These are phyloP conservation scores for Anthoptus insignis DNA, from an alignment of 2,888 invertebrate species.

Conservation along the genomic window DNA sequence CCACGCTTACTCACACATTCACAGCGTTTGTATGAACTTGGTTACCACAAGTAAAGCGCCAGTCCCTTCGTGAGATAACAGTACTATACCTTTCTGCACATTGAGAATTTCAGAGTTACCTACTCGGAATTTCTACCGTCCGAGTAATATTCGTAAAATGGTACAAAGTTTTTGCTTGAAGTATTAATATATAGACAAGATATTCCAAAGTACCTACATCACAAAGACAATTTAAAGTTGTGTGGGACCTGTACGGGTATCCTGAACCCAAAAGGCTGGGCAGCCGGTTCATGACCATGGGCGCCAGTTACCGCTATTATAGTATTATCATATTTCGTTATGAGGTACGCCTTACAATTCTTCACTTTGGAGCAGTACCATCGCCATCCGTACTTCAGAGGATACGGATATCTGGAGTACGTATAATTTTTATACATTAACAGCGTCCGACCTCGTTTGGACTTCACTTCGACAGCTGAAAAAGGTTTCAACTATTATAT, in stretches of 20 bases:
- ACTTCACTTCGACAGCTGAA: constrained; percentile 57
- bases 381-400: constrained; percentile 65
- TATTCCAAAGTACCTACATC: too few species aligned
- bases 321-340: constrained; percentile 59
- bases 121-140: too few species aligned
- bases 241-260: constrained; percentile 11
- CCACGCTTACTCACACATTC: too few species aligned
- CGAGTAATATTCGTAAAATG: too few species aligned
- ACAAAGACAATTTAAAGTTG: constrained; percentile 40
- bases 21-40: too few species aligned
- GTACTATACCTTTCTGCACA: too few species aligned
- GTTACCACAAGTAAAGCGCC: too few species aligned
- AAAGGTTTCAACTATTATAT: constrained; percentile 27
- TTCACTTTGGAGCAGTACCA: constrained; percentile 75
- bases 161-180: too few species aligned
- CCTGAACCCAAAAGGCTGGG: constrained; percentile 8
- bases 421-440: constrained; percentile 67
- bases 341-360: constrained; percentile 67
- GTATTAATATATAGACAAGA: too few species aligned
- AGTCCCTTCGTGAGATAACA: too few species aligned
- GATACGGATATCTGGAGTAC: constrained; percentile 67
- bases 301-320: constrained; percentile 56
- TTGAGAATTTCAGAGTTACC: too few species aligned
- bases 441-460: constrained; percentile 65
- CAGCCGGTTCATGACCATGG: constrained; percentile 59